phyloP scores from a whole-genome alignment of 2,797 vertebrate genomes.

The Synaphobranchus kaupii region DNA sequence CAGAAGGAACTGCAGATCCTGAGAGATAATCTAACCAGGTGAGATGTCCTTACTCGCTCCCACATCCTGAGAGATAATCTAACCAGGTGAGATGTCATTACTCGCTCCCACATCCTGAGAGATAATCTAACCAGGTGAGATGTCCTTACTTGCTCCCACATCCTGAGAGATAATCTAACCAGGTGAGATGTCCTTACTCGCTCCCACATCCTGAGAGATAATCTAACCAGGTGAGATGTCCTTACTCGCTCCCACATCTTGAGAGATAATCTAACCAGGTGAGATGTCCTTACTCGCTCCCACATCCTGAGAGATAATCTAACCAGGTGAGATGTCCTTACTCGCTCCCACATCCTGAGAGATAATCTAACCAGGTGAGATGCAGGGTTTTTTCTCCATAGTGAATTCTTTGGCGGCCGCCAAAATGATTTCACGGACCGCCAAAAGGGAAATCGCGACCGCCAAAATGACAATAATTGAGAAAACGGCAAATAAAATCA shows the following conservation, averaged over 20 bases:
- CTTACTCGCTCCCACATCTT: neutral
- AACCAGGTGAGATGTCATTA: neutral
- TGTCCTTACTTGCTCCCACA: neutral
- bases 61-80: neutral
- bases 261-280: neutral
- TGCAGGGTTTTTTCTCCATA: no score
- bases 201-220: neutral
- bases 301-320: neutral
- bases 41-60: constrained; percentile 45
- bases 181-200: neutral
- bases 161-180: no score
- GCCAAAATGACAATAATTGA: no score
- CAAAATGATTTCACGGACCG: no score
- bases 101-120: neutral
- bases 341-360: neutral
- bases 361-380: neutral
- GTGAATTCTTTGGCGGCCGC: no score
- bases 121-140: neutral
- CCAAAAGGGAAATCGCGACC: no score
- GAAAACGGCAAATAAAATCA: no score
- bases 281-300: neutral
- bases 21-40: constrained; percentile 81
- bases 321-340: neutral
- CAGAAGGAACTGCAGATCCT: constrained; percentile 76
- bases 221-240: neutral